Evolutionary conservation across 2,113 vertebrate species (phyloP), one percentile per base, ranked within the genome.

Genomic region (Nipponia nippon): DNA sequence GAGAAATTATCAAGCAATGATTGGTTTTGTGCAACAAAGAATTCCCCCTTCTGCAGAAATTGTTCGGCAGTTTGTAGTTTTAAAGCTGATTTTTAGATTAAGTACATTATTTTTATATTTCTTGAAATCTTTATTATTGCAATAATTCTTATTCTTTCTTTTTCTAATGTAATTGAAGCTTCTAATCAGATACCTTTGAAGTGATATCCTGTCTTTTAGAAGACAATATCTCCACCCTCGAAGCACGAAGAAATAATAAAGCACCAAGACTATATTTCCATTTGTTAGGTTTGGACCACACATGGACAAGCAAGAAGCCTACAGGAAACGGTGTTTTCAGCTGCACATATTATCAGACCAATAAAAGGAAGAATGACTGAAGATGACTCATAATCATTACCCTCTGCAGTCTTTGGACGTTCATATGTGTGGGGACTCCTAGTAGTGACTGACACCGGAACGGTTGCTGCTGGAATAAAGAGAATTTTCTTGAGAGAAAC

Each of bases 381-480:
- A 92, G 66, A 58, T 52, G 30, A 55, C 53, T 84, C 12, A 7
- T 56, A 78, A 87, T 87, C 83, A 90, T 95, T 97, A 96, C 97
- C 96, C 95, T 92, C 82, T 90, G 95, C 23, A 72, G 95, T 55
- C 94, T 93, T 83, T 94, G 87, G 91, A 90, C 0, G 19, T 55
- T 94, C 92, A 61, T 72, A 52, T 46, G 42, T 71, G 66, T 94
- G 73, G 71, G 89, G 87, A 77, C 66, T 92, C 89, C 83, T 95
- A 95, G 85, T 58, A 83, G 93, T 73, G 73, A 90, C 42, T 77
- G 96, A 92, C 58, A 77, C 91, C 2, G 73, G 79, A 87, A 78
- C 46, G 50, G 87, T 22, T 72, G 90, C 79, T 94, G 90, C 71
- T 93, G 90, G 66, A 96, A 96, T 52, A 95, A 92, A 97, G 44